Evolutionary conservation across 2,888 invertebrate species (phyloP).

Genomic region (Tethea ocularis): DNA sequence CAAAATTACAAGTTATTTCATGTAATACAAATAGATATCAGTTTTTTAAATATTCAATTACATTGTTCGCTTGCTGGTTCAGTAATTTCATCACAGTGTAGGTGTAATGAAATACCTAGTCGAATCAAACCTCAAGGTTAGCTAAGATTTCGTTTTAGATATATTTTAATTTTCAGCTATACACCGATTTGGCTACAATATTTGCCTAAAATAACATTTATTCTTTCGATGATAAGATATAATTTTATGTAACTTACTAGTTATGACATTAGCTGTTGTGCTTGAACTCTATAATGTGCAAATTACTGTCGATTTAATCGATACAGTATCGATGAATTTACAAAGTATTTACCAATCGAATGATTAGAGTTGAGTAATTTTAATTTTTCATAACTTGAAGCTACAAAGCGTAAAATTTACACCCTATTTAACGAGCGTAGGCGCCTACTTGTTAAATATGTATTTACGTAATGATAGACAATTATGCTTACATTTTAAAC

Average conservation of each 20-base stretch:
- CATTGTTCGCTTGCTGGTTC: conserved; percentile 2
- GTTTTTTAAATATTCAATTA: background rate
- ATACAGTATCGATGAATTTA: background rate
- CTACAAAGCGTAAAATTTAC: conserved; percentile 36
- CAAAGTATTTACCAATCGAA: background rate
- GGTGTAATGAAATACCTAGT: conserved; percentile 31
- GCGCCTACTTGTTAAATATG: background rate
- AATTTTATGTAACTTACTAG: background rate
- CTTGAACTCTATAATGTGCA: background rate
- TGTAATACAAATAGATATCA: background rate
- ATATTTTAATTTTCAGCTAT: background rate
- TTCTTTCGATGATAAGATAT: background rate
- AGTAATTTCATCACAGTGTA: conserved; percentile 1
- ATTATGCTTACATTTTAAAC: background rate
- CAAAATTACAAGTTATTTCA: background rate
- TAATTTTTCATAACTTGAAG: conserved; percentile 13
- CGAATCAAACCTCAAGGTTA: conserved; percentile 33
- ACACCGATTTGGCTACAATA: background rate
- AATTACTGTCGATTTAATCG: background rate
- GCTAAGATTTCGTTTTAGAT: background rate
- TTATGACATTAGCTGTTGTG: background rate
- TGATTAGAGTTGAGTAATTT: conserved; percentile 1
- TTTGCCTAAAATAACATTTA: background rate
- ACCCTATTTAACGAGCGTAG: conserved; percentile 35
- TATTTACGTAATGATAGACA: background rate